Percentiles rank a stretch among this genome's conserved stretches.
Conservation (phyloP, 1,140 invertebrate species). For the Ostrea denselamellosa region DNA sequence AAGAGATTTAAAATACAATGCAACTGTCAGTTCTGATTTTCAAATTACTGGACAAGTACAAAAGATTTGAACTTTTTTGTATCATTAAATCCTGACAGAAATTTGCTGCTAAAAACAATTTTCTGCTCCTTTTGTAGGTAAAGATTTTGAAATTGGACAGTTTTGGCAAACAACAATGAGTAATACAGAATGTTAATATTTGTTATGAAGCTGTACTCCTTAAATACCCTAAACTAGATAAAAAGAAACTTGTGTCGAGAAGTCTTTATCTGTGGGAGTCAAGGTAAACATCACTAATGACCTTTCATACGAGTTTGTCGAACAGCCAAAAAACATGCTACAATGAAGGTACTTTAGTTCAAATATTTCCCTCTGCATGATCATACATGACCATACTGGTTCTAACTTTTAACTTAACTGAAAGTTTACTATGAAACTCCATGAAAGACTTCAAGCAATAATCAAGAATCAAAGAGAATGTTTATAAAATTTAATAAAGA, state of each 20-base stretch:
- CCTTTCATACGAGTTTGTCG: background rate
- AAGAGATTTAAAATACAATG: background rate
- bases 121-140: constrained; percentile 16
- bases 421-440: background rate
- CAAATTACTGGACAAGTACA: background rate
- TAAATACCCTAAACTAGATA: constrained; percentile 32
- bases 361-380: background rate
- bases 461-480: background rate
- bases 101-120: constrained; percentile 21
- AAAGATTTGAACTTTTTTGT: background rate
- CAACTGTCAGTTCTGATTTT: background rate
- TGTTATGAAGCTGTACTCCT: constrained; percentile 20
- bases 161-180: constrained; percentile 28
- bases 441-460: background rate
- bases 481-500: too few species aligned
- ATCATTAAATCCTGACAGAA: background rate
- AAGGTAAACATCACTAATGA: constrained; percentile 17
- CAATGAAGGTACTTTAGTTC: constrained; percentile 3
- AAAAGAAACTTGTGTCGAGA: constrained; percentile 15
- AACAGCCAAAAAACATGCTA: constrained; percentile 26
- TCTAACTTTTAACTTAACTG: background rate
- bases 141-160: constrained; percentile 6
- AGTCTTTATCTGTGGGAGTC: constrained; percentile 18
- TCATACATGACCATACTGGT: constrained; percentile 28
- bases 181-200: constrained; percentile 28